phyloP scores from a whole-genome alignment of 2,113 vertebrate genomes.

The Hiodon tergisus region DNA sequence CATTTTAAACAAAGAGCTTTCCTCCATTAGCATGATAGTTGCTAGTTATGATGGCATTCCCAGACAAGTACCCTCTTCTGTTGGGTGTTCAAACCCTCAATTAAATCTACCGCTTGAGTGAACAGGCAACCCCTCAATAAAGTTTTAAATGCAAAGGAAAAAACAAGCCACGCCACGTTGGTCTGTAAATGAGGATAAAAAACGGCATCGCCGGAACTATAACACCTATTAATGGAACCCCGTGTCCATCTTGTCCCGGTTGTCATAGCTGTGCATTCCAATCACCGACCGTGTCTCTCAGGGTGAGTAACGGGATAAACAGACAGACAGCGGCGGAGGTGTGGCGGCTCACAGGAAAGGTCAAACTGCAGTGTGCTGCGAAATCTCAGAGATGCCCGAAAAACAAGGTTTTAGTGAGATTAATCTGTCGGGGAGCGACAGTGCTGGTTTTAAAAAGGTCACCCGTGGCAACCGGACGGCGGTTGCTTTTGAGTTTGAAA shows the following conservation, averaged over 20 bases:
- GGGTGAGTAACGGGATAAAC: conserved; percentile 17
- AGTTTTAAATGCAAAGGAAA: neutral
- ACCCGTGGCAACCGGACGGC: conserved; percentile 56
- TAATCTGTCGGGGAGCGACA: conserved; percentile 63
- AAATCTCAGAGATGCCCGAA: conserved; percentile 29
- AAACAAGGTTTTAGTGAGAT: conserved; percentile 45
- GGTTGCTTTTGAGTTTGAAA: conserved; percentile 47
- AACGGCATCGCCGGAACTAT: neutral
- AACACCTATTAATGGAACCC: conserved; percentile 10
- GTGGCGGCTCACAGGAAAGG: neutral
- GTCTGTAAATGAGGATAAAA: conserved; percentile 4
- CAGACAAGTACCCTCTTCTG: conserved; percentile 5
- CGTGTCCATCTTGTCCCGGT: conserved; percentile 6
- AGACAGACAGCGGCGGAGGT: conserved; percentile 19
- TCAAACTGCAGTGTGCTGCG: conserved; percentile 33
- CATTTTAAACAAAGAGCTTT: neutral
- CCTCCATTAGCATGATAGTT: neutral
- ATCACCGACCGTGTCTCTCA: conserved; percentile 12
- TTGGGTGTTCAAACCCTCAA: neutral
- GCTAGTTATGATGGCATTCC: neutral
- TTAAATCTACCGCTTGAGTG: conserved; percentile 9
- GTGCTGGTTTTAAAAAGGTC: conserved; percentile 68
- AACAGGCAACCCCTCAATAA: conserved; percentile 4
- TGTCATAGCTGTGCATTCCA: conserved; percentile 21
- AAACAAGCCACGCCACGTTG: neutral